Evolutionary conservation across 2,797 vertebrate genomes (phyloP).

Genomic region (Ctenopoma multispine): DNA sequence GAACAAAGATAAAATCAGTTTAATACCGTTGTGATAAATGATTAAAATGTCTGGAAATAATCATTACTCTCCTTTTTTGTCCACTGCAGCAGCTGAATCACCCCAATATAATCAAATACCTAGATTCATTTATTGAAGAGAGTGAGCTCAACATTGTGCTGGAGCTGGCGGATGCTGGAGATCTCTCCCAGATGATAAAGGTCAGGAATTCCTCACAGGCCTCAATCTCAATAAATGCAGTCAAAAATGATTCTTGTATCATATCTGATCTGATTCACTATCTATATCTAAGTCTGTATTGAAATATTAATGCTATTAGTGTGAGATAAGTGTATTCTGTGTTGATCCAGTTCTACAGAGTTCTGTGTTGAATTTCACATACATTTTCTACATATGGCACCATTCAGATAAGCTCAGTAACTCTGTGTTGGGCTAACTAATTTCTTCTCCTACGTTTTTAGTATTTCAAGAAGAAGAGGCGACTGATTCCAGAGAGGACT

Average conservation of each 20-base stretch:
- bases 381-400: neutral
- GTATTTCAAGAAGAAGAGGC: slow-evolving; percentile 97
- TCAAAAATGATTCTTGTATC: no score
- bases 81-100: slow-evolving; percentile 88
- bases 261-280: no score
- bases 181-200: slow-evolving; percentile 97
- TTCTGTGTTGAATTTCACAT: neutral
- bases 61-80: slow-evolving; percentile 8
- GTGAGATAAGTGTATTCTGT: neutral
- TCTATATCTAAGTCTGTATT: neutral
- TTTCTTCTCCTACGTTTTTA: slow-evolving; percentile 54
- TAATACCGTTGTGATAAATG: no score
- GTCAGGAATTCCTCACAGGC: slow-evolving; percentile 70
- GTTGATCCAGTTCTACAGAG: neutral
- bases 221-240: no score
- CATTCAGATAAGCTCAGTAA: neutral
- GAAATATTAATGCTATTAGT: neutral
- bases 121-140: slow-evolving; percentile 95
- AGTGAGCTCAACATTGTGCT: slow-evolving; percentile 93
- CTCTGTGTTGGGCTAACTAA: neutral
- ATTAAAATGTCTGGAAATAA: neutral
- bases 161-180: slow-evolving; percentile 93
- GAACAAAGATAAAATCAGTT: neutral
- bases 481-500: slow-evolving; percentile 95
- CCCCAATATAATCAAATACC: slow-evolving; percentile 94